Conservation (phyloP, 2,797 vertebrate genomes). For the Syncerus caffer region DNA sequence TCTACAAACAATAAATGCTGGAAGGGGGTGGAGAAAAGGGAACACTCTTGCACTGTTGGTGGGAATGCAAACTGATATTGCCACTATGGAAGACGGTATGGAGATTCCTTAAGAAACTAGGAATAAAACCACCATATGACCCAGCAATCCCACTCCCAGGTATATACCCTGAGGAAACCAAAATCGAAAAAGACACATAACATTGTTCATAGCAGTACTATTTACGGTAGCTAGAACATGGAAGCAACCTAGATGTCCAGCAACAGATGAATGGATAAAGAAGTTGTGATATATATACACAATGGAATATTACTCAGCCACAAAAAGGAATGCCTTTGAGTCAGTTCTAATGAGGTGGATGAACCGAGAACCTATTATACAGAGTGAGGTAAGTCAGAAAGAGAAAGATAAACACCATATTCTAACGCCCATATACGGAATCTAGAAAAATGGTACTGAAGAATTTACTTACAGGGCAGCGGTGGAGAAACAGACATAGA, state of each 20-base stretch:
- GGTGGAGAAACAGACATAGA: not conserved
- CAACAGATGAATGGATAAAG: not conserved
- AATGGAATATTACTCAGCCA: not conserved
- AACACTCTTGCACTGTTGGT: not conserved
- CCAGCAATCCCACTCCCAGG: not conserved
- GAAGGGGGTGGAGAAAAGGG: not conserved
- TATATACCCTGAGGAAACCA: not conserved
- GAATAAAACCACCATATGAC: not conserved
- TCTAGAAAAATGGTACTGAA: not conserved
- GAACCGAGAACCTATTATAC: not conserved
- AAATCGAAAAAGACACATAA: not conserved
- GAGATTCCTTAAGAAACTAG: not conserved
- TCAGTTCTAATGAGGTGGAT: not conserved
- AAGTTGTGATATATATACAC: not conserved
- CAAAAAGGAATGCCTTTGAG: not conserved
- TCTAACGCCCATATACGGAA: accelerated
- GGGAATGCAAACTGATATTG: not conserved
- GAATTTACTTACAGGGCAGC: not conserved
- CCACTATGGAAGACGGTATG: not conserved
- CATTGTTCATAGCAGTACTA: not conserved
- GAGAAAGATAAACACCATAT: not conserved
- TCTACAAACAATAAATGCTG: not conserved
- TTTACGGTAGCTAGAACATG: not conserved
- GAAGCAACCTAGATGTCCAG: not conserved
- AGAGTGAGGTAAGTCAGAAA: not conserved